These are phyloP conservation scores for Corythornis cristatus DNA, from an alignment of 2,113 vertebrate genomes.

Conservation along the genomic window DNA sequence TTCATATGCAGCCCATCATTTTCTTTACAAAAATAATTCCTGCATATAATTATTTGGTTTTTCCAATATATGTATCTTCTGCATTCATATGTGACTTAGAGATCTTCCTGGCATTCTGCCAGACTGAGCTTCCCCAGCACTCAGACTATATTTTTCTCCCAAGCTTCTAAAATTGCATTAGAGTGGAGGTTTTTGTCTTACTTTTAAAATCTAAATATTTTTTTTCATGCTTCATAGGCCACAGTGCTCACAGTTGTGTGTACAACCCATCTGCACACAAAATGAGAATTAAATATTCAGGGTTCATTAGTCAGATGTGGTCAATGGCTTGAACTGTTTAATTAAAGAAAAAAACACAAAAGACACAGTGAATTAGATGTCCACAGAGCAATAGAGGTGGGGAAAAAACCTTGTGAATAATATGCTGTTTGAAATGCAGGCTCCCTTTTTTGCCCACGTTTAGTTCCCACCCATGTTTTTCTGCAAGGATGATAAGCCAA, in stretches of 20 bases:
- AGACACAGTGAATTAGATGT: neutral
- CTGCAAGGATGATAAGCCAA: neutral
- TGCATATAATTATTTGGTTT: neutral
- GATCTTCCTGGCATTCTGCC: slow-evolving; percentile 1
- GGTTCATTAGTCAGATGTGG: slow-evolving; percentile 42
- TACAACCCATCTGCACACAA: slow-evolving; percentile 34
- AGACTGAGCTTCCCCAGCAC: neutral
- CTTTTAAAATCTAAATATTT: neutral
- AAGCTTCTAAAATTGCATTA: neutral
- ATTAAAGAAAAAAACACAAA: slow-evolving; percentile 36
- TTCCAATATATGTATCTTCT: neutral
- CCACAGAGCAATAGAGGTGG: neutral
- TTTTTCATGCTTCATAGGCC: slow-evolving; percentile 6
- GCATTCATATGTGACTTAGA: neutral
- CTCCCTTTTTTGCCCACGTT: neutral
- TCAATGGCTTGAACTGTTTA: slow-evolving; percentile 46
- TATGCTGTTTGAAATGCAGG: neutral
- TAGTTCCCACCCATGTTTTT: neutral
- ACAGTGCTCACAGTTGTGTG: neutral
- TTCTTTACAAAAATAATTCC: neutral
- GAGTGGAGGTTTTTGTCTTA: neutral
- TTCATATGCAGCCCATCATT: neutral
- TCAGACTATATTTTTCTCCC: neutral
- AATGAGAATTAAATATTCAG: slow-evolving; percentile 17
- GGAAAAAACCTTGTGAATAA: neutral